Base-by-base conservation (phyloP, 2,113 vertebrate species). In the Rhadina sibilatrix region DNA sequence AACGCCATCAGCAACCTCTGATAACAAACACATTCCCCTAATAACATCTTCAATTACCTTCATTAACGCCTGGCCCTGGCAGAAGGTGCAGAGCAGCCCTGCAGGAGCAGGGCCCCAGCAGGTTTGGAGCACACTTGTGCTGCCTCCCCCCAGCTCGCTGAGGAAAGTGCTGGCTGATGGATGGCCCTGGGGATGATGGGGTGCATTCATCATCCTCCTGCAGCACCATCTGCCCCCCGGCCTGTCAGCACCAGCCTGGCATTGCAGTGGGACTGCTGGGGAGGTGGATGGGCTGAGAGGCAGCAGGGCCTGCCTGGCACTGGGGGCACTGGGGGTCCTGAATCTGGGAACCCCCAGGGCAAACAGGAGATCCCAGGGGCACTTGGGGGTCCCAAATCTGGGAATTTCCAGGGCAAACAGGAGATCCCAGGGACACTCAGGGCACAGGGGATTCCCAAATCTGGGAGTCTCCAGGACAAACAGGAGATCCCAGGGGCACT, bases 1-100 rank as follows among this genome's bases (percentile, higher is more conserved):
- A 97, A 97, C 5, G 90, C 97, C 95, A 97, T 97, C 91, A 97
- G 95, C 96, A 96, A 98, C 96, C 95, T 83, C 97, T 98, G 97
- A 98, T 98, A 98, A 98, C 97, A 98, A 98, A 98, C 96, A 97
- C 93, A 97, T 97, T 98, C 98, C 98, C 98, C 97, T 98, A 98
- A 98, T 98, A 98, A 98, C 97, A 97, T 97, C 97, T 93, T 96
- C 98, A 98, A 98, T 98, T 98, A 97, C 92, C 92, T 97, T 97
- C 97, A 97, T 97, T 97, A 98, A 98, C 93, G 95, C 83, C 95
- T 97, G 95, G 97, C 97, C 97, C 35, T 42, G 68, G 93, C 97
- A 90, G 86, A 94, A 97, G 85, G 95, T 87, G 97, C 84, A 33
- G 53, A 3, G 35, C 25, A 57, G 38, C 35, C 86, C 94, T 93